These are phyloP conservation scores for Pipistrellus pipistrellus DNA, from an alignment of 2,797 vertebrate genomes.

Conservation along the genomic window DNA sequence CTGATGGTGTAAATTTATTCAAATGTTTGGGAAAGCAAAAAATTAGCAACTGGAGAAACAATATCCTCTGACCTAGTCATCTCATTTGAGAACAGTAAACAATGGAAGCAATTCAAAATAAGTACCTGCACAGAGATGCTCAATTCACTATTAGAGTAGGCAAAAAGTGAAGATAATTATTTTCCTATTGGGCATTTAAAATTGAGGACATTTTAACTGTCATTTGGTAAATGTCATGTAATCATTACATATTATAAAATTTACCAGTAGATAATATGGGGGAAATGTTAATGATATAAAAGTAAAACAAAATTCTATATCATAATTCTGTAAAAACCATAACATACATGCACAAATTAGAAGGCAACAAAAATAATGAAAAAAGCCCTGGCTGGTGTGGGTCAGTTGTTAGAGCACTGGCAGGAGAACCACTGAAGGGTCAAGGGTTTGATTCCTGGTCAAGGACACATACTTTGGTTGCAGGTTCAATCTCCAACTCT, in stretches of 20 bases:
- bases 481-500: too few species aligned
- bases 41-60: conserved; percentile 36
- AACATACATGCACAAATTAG: background rate
- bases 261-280: background rate
- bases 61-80: conserved; percentile 32
- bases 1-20: background rate
- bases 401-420: too few species aligned
- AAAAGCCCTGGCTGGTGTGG: background rate
- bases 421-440: too few species aligned
- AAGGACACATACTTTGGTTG: too few species aligned
- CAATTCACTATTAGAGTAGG: conserved; percentile 46
- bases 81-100: conserved; percentile 22
- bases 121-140: background rate
- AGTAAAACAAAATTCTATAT: conserved; percentile 30
- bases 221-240: conserved; percentile 28
- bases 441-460: too few species aligned
- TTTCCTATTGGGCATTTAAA: conserved; percentile 42
- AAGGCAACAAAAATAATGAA: conserved; percentile 50
- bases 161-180: conserved; percentile 4
- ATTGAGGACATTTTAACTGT: conserved; percentile 25
- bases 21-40: conserved; percentile 42
- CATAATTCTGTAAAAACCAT: conserved; percentile 7
- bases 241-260: conserved; percentile 18
- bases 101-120: conserved; percentile 54
- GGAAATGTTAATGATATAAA: conserved; percentile 44